Percentiles rank a stretch among this genome's conserved stretches.
These are phyloP conservation scores for Hirtodrosophila duncani DNA, from an alignment of 2,888 invertebrate species.

Conservation along the genomic window DNA sequence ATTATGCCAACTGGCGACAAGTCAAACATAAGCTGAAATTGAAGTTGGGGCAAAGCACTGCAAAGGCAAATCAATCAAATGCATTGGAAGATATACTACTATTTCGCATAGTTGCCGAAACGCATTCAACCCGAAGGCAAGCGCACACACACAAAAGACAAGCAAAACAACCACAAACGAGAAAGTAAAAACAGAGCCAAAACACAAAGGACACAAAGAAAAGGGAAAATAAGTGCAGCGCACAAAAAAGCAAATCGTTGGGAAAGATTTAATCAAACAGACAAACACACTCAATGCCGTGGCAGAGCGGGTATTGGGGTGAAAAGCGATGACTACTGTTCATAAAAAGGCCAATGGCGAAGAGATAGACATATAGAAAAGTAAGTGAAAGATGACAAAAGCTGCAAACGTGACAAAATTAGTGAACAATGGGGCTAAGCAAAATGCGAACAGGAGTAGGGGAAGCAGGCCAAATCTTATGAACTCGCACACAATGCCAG, in stretches of 20 bases:
- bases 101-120: too few relatives aligned
- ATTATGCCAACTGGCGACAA: too few relatives aligned
- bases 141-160: background rate
- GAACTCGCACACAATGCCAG: conserved; percentile 50
- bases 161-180: conserved; percentile 8
- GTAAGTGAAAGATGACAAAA: conserved; percentile 62
- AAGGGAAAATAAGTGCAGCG: conserved; percentile 17
- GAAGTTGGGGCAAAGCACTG: too few relatives aligned
- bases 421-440: conserved; percentile 67
- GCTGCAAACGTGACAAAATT: conserved; percentile 73
- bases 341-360: conserved; percentile 20
- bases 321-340: conserved; percentile 15
- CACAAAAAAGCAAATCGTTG: conserved; percentile 39
- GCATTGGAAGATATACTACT: conserved; percentile 7
- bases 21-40: too few relatives aligned
- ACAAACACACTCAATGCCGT: conserved; percentile 21
- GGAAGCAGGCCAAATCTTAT: conserved; percentile 45
- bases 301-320: background rate
- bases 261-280: conserved; percentile 41
- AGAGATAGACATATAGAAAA: conserved; percentile 18
- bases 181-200: conserved; percentile 13
- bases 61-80: conserved; percentile 6
- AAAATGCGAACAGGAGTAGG: conserved; percentile 23
- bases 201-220: conserved; percentile 4
- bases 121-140: conserved; percentile 3